Conservation (phyloP, 2,888 invertebrate species). For the Alviniconcha strummeri region DNA sequence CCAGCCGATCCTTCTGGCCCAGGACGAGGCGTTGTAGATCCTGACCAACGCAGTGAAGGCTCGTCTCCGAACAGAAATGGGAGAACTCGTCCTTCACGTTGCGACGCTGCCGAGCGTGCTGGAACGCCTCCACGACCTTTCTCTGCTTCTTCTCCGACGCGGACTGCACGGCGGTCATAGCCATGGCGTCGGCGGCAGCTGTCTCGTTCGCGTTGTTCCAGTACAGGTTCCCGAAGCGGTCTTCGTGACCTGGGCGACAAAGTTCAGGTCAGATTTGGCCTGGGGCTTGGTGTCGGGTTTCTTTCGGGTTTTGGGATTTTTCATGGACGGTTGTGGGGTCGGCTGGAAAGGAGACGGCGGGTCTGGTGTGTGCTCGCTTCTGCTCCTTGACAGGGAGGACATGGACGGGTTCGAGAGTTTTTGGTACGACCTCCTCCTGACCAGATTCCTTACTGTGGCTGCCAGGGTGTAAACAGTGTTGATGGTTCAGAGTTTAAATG, state of each 20-base stretch:
- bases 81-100: constrained; percentile 44
- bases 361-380: not conserved
- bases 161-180: not conserved
- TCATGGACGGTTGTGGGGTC: not conserved
- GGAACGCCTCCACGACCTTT: constrained; percentile 7
- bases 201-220: not conserved
- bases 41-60: constrained; percentile 60
- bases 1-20: constrained; percentile 55
- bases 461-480: too few relatives aligned
- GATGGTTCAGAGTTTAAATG: too few relatives aligned
- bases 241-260: constrained; percentile 4
- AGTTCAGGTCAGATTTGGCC: not conserved
- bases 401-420: not conserved
- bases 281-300: not conserved
- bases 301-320: not conserved
- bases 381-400: not conserved
- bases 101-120: not conserved
- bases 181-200: not conserved
- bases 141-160: not conserved
- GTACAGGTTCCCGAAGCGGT: not conserved
- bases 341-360: constrained; percentile 7
- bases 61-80: constrained; percentile 56
- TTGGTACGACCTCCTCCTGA: not conserved
- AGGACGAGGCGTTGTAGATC: constrained; percentile 56
- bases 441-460: not conserved